Evolutionary conservation across 2,888 invertebrate genomes (phyloP), one percentile per base, ranked within the genome.

Genomic region (Labia minor): DNA sequence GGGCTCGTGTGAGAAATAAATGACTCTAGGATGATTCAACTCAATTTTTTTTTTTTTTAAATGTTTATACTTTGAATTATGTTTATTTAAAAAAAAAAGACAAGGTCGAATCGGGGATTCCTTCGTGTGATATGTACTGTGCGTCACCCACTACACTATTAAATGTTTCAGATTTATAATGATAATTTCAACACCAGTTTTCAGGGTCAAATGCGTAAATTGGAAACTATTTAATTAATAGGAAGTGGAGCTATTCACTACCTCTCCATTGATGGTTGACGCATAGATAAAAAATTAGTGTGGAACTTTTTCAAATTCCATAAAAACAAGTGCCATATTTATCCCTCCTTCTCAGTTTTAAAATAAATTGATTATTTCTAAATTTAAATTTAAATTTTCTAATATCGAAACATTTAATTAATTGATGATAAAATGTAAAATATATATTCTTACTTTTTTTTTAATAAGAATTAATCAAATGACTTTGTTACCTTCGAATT

Each of bases 51-150:
- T 33, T 49, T 49, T 49, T 49, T 14, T 49, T 49, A 49, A 2
- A 49, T 49, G 49, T 49, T 49, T 49, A 49, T 49, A 49, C 49
- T 49, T 49, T 49, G 49, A 49, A 49, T 49, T 49, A 49, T 49
- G 49, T 49, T 49, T 49, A 49, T 49, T 49, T 49, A 49, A 49
- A 26, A 26, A n/a, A n/a, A 16, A 49, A 14, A 11, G 49, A 49
- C 49, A 49, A 49, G 49, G 49, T 49, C 49, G 49, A 10, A 10
- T 49, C 14, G 49, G 49, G 49, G 49, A 49, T 49, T 49, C 49
- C 49, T 49, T 49, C 49, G 49, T 33, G 33, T 8, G 14, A 49
- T 3, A 6, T 26, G 26, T 8, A 26, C 26, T 26, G 26, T 49
- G 49, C 49, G 49, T 49, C 49, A 49, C 49, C n/a, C 16, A 49